A percentile compares a stretch with the other conserved stretches of the same genome.
phyloP scores from a whole-genome alignment of 1,140 invertebrate genomes.

The Pachypeltis micranthus region DNA sequence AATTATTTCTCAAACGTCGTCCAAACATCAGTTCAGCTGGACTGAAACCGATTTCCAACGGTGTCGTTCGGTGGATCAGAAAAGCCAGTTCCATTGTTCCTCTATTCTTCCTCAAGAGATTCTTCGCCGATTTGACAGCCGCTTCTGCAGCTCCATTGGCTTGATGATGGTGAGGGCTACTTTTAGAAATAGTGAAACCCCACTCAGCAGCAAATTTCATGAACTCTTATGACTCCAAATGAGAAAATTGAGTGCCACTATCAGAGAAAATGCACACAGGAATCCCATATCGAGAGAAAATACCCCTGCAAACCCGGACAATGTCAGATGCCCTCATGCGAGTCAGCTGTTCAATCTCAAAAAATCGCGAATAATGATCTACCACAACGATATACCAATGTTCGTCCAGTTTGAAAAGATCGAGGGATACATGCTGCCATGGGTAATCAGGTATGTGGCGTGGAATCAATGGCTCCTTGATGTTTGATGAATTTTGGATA shows the following conservation, averaged over 20 bases:
- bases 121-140: not conserved
- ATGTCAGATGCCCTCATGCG: not conserved
- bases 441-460: not conserved
- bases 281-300: slow-evolving; percentile 9
- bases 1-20: too few relatives aligned
- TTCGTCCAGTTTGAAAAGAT: not conserved
- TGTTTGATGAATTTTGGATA: not conserved
- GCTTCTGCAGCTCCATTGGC: slow-evolving; percentile 11
- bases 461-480: not conserved
- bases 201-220: not conserved
- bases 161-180: slow-evolving; percentile 6
- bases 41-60: too few relatives aligned
- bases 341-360: not conserved
- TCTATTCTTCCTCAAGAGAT: not conserved
- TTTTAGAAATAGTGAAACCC: not conserved
- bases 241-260: slow-evolving; percentile 1
- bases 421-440: not conserved
- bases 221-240: not conserved
- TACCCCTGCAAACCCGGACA: not conserved
- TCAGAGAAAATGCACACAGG: not conserved
- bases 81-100: not conserved
- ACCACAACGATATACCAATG: not conserved
- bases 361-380: not conserved
- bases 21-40: too few relatives aligned
- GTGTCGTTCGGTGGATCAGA: not conserved